Conservation (phyloP, 2,797 vertebrate genomes). For the Xerus rutilus region DNA sequence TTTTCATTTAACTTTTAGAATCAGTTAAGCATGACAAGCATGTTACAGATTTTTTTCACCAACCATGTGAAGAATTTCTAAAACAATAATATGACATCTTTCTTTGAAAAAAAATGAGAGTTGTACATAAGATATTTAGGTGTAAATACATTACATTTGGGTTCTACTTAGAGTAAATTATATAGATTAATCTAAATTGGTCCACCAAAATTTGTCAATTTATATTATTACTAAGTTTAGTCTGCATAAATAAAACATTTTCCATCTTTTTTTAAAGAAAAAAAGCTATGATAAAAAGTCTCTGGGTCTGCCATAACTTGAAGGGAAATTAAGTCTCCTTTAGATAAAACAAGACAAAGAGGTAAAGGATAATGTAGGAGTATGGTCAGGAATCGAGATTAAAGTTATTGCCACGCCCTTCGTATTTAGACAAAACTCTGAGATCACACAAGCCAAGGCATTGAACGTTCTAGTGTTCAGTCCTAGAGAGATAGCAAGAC, state of each 20-base stretch:
- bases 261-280: neutral
- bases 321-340: neutral
- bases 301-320: neutral
- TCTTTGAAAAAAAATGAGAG: neutral
- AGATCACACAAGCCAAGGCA: neutral
- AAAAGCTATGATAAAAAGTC: neutral
- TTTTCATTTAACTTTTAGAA: neutral
- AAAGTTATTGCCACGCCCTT: neutral
- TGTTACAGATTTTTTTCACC: constrained; percentile 9
- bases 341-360: neutral
- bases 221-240: neutral
- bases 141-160: neutral
- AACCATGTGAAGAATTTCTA: neutral
- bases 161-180: neutral
- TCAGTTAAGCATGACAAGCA: neutral
- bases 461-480: neutral
- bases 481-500: neutral
- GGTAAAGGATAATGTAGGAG: neutral
- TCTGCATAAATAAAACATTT: neutral
- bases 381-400: neutral
- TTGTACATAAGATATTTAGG: neutral
- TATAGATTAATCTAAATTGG: neutral
- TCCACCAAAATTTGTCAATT: neutral
- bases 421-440: neutral
- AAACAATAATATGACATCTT: constrained; percentile 35